Conservation (phyloP, 2,888 invertebrate species). For the Odontocolon sp. region DNA sequence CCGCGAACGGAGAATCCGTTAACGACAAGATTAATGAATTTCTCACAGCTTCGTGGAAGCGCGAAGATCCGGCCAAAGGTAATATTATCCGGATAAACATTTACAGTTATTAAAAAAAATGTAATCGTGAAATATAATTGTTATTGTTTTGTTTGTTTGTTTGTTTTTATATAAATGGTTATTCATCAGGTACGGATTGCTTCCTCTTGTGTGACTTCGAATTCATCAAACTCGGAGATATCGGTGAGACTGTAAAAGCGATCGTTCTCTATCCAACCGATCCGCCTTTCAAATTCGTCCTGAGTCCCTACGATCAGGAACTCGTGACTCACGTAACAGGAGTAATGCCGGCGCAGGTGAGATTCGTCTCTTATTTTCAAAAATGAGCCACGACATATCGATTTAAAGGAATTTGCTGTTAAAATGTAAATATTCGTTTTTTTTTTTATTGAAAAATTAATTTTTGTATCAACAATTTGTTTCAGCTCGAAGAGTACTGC, state of each 20-base stretch:
- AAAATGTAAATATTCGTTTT: too few relatives aligned
- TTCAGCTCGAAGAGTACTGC: slow-evolving; percentile 72
- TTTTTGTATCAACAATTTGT: too few relatives aligned
- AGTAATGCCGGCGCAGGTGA: slow-evolving; percentile 67
- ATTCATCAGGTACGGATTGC: slow-evolving; percentile 60
- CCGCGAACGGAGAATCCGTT: slow-evolving; percentile 64
- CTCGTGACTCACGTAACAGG: slow-evolving; percentile 64
- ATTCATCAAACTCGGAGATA: slow-evolving; percentile 65
- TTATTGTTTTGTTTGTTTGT: background rate
- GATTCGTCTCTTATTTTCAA: too few relatives aligned
- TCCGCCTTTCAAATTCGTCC: slow-evolving; percentile 57
- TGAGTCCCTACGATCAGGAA: slow-evolving; percentile 66
- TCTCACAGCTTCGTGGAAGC: slow-evolving; percentile 70
- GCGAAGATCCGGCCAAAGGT: slow-evolving; percentile 46
- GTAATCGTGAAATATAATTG: background rate
- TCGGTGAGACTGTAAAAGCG: slow-evolving; percentile 63
- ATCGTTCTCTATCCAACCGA: slow-evolving; percentile 52
- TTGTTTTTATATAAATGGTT: background rate
- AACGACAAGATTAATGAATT: slow-evolving; percentile 69
- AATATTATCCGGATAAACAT: too few relatives aligned
- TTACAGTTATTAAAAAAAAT: background rate
- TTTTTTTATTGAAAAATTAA: background rate
- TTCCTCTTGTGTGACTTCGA: slow-evolving; percentile 65
- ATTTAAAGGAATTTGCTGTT: too few relatives aligned
- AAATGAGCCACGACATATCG: too few relatives aligned